Conservation (phyloP, 2,113 vertebrate species). For the Rhinogobius similis region DNA sequence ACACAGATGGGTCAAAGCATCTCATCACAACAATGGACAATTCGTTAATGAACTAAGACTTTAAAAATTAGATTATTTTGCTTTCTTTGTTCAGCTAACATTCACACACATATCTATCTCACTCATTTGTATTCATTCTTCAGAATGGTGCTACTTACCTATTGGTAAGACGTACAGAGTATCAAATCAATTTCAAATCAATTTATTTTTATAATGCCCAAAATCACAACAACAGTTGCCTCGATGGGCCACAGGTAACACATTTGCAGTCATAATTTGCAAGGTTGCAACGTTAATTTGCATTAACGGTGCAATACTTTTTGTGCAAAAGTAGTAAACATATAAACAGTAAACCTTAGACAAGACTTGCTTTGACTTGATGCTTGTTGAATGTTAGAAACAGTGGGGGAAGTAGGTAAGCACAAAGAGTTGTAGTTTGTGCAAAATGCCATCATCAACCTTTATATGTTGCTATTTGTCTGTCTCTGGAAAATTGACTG, state of each 20-base stretch:
- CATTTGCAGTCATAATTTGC: not conserved
- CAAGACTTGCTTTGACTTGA: slow-evolving; percentile 20
- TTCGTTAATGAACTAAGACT: not conserved
- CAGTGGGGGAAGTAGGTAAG: slow-evolving; percentile 2
- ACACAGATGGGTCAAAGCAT: not conserved
- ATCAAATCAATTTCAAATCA: too few relatives aligned
- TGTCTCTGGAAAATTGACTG: slow-evolving; percentile 3
- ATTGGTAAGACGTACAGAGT: slow-evolving; percentile 28
- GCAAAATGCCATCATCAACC: not conserved
- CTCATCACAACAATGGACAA: too few relatives aligned
- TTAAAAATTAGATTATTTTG: not conserved
- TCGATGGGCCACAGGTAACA: too few relatives aligned
- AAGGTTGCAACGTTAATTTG: too few relatives aligned
- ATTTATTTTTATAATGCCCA: too few relatives aligned
- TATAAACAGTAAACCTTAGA: not conserved
- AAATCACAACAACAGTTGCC: too few relatives aligned
- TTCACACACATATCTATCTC: not conserved
- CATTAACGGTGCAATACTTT: not conserved
- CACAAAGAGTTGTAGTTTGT: slow-evolving; percentile 13
- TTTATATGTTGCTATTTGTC: slow-evolving; percentile 12
- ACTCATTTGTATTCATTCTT: slow-evolving; percentile 25
- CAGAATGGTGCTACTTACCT: slow-evolving; percentile 58
- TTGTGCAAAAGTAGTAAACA: not conserved
- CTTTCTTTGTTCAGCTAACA: not conserved
- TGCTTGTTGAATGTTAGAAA: slow-evolving; percentile 3